Evolutionary conservation across 2,888 invertebrate species (phyloP), one percentile per base, ranked within the genome.

Genomic region (Atrina japonica): DNA sequence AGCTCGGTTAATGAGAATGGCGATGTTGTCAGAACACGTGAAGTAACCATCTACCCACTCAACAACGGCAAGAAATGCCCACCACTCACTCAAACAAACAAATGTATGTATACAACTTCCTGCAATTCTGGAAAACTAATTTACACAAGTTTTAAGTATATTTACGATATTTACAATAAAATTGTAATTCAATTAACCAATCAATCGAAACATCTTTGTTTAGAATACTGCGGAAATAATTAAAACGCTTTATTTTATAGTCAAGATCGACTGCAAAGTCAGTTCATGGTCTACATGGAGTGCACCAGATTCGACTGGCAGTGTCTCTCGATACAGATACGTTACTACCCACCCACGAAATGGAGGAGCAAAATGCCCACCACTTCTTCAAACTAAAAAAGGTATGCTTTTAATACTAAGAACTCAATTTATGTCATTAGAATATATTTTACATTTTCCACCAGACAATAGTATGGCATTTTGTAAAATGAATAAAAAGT

Each of bases 51-150:
- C 3, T 50, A 64, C 50, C 63, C 63, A n/a, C 40, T 52, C 25
- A 50, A 64, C 35, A 52, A 52, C 30, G 63, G 63, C 50, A n/a
- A 21, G 11, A 9, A 25, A 25, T 64, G 63, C 25, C 63, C 63
- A 52, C 23, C 40, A 9, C n/a, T 52, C 14, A n/a, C 35, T 35
- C 35, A 35, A 35, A 35, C 35, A 35, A 35, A 7, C 6, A 35
- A 35, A 35, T 11, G 11, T 11, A 35, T 35, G 5, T 35, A 35
- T 35, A 35, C 35, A n/a, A n/a, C n/a, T n/a, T n/a, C n/a, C n/a
- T n/a, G n/a, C n/a, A n/a, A n/a, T n/a, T n/a, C n/a, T n/a, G n/a
- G n/a, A n/a, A n/a, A n/a, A n/a, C n/a, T n/a, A n/a, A n/a, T n/a
- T n/a, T n/a, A n/a, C n/a, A n/a, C n/a, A n/a, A n/a, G n/a, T n/a